Evolutionary conservation across 2,888 invertebrate species (phyloP).

Genomic region (Heteromyza rotundicornis): DNA sequence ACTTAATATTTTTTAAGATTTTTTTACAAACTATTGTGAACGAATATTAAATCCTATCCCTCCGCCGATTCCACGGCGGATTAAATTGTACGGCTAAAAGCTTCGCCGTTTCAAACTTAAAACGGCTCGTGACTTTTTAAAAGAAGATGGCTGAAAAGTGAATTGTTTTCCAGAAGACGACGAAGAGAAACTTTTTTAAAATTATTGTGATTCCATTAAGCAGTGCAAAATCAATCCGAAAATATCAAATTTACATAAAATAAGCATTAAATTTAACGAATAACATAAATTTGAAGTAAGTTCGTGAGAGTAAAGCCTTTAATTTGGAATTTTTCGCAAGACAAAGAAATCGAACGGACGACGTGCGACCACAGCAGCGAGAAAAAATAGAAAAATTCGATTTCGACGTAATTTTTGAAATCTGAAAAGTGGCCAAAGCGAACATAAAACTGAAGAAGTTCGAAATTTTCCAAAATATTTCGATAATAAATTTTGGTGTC

Average conservation of each 20-base stretch:
- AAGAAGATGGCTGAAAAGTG: too few species aligned
- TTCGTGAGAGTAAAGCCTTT: background rate
- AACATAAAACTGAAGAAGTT: background rate
- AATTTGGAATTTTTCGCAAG: background rate
- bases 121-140: too few species aligned
- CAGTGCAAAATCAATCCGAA: background rate
- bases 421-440: background rate
- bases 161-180: too few species aligned
- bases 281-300: background rate
- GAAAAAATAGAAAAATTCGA: background rate
- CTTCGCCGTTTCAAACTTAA: too few species aligned
- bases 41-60: too few species aligned
- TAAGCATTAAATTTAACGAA: background rate
- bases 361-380: background rate
- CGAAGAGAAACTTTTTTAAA: background rate
- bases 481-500: too few species aligned
- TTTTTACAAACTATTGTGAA: too few species aligned
- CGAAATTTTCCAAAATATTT: too few species aligned
- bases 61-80: too few species aligned
- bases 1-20: too few species aligned
- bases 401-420: background rate
- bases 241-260: background rate
- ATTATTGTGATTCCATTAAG: constrained; percentile 1
- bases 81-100: too few species aligned
- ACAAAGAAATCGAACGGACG: background rate